Percentiles rank a stretch among this genome's conserved stretches.
These are phyloP conservation scores for roundworm (Caenorhabditis elegans) DNA, from an alignment of 1,140 invertebrate species.

Conservation along the genomic window DNA sequence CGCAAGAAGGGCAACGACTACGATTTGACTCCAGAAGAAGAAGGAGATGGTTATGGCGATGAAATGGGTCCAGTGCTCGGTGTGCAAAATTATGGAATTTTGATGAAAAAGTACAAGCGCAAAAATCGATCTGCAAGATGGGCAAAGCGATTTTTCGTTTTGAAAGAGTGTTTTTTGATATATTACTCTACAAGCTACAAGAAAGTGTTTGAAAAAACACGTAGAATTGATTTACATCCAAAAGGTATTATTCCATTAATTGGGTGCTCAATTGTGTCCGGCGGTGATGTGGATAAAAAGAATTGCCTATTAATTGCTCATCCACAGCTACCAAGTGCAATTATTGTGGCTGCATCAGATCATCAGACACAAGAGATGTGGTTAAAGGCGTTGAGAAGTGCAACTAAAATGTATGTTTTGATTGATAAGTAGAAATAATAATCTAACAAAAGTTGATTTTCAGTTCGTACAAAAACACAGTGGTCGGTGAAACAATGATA, in stretches of 20 bases:
- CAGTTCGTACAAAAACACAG: constrained; percentile 68
- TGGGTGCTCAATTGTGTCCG: constrained; percentile 53
- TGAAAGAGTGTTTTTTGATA: constrained; percentile 56
- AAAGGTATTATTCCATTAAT: constrained; percentile 54
- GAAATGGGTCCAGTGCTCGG: constrained; percentile 39
- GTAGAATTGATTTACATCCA: constrained; percentile 54
- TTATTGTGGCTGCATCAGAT: constrained; percentile 51
- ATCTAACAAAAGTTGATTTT: constrained; percentile 25
- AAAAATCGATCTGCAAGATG: constrained; percentile 54
- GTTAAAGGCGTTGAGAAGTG: constrained; percentile 49
- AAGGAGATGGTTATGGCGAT: constrained; percentile 2
- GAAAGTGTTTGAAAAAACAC: constrained; percentile 51
- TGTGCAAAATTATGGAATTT: constrained; percentile 50
- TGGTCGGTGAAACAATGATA: constrained; percentile 69
- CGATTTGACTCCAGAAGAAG: constrained; percentile 46
- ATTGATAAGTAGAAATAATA: no score
- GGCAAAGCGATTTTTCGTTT: constrained; percentile 54
- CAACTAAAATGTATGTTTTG: constrained; percentile 51
- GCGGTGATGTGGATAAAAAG: constrained; percentile 54
- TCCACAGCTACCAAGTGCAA: constrained; percentile 43
- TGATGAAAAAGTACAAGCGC: constrained; percentile 55
- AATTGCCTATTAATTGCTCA: constrained; percentile 54
- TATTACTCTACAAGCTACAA: constrained; percentile 50
- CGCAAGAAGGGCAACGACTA: constrained; percentile 43
- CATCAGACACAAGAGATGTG: constrained; percentile 48